Percentiles rank a stretch among this genome's conserved stretches.
These are phyloP conservation scores for Torymus aiolomorphi DNA, from an alignment of 2,888 invertebrate species.

Conservation along the genomic window DNA sequence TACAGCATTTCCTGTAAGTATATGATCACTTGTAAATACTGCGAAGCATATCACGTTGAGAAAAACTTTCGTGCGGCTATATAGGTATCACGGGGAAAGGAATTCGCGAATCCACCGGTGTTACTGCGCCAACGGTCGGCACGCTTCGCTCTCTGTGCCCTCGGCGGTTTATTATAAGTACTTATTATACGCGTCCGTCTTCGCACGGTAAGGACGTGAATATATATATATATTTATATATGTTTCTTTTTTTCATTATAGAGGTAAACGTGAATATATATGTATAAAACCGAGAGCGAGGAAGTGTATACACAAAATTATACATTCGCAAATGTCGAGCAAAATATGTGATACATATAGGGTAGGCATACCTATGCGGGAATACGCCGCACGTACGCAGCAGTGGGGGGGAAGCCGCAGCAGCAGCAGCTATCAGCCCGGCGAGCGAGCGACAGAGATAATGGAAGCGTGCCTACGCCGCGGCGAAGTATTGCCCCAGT, in stretches of 20 bases:
- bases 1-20: no score
- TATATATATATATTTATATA: no score
- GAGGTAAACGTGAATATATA: no score
- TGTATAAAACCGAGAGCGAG: no score
- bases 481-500: slow-evolving; percentile 1
- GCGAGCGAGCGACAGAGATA: neutral
- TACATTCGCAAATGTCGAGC: neutral
- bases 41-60: no score
- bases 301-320: neutral
- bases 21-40: no score
- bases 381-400: slow-evolving; percentile 1
- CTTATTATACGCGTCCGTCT: no score
- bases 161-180: no score
- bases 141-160: slow-evolving; percentile 9
- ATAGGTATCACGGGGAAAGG: neutral
- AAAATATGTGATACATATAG: neutral
- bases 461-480: slow-evolving; percentile 25
- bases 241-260: no score
- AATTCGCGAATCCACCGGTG: slow-evolving; percentile 25
- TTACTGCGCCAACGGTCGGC: slow-evolving; percentile 41
- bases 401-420: neutral
- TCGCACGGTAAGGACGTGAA: no score
- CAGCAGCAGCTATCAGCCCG: neutral
- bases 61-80: no score
- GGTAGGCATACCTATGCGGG: neutral